Percentiles rank a stretch among this genome's conserved stretches.
Evolutionary conservation across 2,797 vertebrate species (phyloP).

Genomic region (Percopsis omiscomaycus): DNA sequence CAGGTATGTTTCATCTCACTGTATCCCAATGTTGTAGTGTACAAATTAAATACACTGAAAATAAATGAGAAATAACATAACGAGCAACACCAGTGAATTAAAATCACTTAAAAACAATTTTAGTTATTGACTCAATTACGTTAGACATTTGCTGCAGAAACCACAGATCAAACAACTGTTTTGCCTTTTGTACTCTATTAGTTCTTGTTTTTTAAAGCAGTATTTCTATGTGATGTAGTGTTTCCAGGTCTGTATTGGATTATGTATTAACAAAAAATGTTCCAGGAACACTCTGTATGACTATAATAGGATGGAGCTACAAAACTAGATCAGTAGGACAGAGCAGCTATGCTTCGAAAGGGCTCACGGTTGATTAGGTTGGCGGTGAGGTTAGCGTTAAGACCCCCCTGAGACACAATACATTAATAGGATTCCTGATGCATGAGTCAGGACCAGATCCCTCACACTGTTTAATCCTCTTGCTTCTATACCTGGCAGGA

Average conservation of each 20-base stretch:
- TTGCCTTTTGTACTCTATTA: not conserved
- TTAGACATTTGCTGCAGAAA: too few species aligned
- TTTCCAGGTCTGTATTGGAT: constrained; percentile 24
- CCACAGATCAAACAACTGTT: not conserved
- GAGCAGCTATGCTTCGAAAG: constrained; percentile 45
- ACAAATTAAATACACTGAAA: too few species aligned
- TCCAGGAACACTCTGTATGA: constrained; percentile 33
- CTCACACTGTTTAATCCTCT: constrained; percentile 26
- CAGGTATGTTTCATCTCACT: constrained; percentile 77
- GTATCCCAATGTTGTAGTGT: too few species aligned
- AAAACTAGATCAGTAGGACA: constrained; percentile 67
- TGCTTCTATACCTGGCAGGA: constrained; percentile 75
- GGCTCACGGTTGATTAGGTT: constrained; percentile 58
- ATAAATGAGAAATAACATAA: too few species aligned
- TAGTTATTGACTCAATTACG: too few species aligned
- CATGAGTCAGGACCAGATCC: constrained; percentile 44
- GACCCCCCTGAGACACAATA: constrained; percentile 34
- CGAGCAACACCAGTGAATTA: too few species aligned
- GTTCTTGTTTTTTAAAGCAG: not conserved
- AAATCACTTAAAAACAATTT: too few species aligned
- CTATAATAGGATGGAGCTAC: constrained; percentile 64
- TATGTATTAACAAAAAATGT: constrained; percentile 30
- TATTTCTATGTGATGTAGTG: constrained; percentile 11
- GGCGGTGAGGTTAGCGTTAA: constrained; percentile 59
- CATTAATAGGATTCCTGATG: constrained; percentile 62